phyloP scores from a whole-genome alignment of 92 coral and sea anemone species.

The Plumapathes pennacea region DNA sequence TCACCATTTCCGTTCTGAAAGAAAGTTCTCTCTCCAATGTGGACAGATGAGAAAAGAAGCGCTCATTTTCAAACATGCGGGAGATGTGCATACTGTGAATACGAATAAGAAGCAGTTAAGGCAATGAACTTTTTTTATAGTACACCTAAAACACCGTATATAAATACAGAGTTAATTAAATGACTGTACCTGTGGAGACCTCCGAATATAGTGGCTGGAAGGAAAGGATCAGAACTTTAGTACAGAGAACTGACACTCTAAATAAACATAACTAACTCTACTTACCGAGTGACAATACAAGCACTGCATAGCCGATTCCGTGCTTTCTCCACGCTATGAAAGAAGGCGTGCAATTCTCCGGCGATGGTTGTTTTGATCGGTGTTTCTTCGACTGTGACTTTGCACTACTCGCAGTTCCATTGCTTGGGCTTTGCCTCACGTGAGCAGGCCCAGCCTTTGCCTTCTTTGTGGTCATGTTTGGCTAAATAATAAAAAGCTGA shows the following conservation, averaged over 20 bases:
- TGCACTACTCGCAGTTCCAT: conserved; percentile 18
- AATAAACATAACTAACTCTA: background rate
- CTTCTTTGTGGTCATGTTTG: conserved; percentile 53
- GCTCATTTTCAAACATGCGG: conserved; percentile 95
- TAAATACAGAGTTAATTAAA: background rate
- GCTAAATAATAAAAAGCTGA: background rate
- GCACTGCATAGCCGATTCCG: conserved; percentile 58
- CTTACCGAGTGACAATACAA: conserved; percentile 68
- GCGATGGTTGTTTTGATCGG: conserved; percentile 24
- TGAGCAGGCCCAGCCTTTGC: conserved; percentile 38
- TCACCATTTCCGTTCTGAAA: conserved; percentile 98
- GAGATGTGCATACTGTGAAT: conserved; percentile 81
- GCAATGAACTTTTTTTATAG: too few relatives aligned
- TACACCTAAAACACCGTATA: too few relatives aligned
- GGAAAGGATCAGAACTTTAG: background rate
- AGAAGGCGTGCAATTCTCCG: conserved; percentile 13
- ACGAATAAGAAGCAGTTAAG: too few relatives aligned
- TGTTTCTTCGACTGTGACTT: conserved; percentile 46
- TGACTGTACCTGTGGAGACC: too few relatives aligned
- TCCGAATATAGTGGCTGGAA: too few relatives aligned
- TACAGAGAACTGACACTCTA: background rate
- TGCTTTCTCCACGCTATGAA: conserved; percentile 53
- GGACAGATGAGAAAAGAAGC: conserved; percentile 97
- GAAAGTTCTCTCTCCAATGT: conserved; percentile 95
- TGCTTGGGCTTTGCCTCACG: conserved; percentile 22